A percentile compares a stretch with the other conserved stretches of the same genome.
These are phyloP conservation scores for Notarius quadriscutis DNA, from an alignment of 2,113 vertebrate genomes.

Conservation along the genomic window DNA sequence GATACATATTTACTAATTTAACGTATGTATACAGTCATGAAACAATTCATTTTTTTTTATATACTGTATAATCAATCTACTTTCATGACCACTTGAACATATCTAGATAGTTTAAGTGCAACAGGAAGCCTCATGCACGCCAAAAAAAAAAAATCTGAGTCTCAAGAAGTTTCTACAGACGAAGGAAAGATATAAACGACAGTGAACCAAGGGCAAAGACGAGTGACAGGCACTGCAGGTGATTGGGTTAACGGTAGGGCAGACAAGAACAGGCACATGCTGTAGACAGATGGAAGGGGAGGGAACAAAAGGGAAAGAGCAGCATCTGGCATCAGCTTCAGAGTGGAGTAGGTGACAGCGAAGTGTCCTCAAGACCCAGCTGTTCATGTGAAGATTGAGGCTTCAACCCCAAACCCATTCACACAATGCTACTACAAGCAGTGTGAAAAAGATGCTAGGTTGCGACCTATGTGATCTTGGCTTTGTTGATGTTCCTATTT, in stretches of 20 bases:
- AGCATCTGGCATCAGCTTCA: conserved; percentile 99
- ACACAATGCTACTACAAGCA: not conserved
- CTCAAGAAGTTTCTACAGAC: not conserved
- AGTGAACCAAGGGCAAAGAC: not conserved
- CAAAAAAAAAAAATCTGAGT: not conserved
- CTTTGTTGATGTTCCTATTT: not conserved
- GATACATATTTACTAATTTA: not conserved
- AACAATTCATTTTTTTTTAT: not conserved
- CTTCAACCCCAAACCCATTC: conserved; percentile 16
- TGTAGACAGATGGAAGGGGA: conserved; percentile 50
- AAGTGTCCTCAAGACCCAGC: conserved; percentile 62
- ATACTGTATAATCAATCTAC: not conserved
- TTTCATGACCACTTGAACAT: not conserved
- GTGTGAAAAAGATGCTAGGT: not conserved
- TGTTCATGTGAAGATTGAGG: conserved; percentile 18
- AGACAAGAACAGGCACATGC: conserved; percentile 58
- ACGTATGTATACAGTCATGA: not conserved
- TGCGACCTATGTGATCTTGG: not conserved
- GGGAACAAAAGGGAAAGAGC: conserved; percentile 72
- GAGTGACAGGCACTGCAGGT: not conserved
- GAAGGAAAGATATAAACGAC: conserved; percentile 15
- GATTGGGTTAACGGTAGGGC: conserved; percentile 22
- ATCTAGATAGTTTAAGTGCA: not conserved
- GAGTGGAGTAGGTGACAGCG: conserved; percentile 83
- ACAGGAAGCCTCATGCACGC: not conserved